Conservation (phyloP, 2,888 invertebrate species). For the Coleophora deauratella region DNA sequence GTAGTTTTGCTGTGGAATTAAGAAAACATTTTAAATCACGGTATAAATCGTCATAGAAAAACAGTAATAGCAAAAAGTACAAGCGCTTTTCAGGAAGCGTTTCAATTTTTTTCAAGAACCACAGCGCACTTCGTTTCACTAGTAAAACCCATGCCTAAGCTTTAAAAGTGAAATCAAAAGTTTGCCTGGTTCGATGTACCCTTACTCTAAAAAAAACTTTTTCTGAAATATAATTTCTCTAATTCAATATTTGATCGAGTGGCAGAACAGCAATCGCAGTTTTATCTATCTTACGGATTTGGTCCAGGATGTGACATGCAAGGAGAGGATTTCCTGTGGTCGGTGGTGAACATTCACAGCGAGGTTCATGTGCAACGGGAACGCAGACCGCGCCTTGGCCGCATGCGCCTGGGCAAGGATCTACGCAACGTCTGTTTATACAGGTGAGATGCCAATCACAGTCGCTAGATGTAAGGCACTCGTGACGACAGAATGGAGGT, state of each 20-base stretch:
- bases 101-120: neutral
- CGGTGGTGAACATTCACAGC: conserved; percentile 78
- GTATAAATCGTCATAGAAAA: conserved; percentile 8
- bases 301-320: conserved; percentile 75
- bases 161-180: conserved; percentile 62
- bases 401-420: conserved; percentile 85
- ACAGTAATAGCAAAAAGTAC: conserved; percentile 4
- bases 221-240: neutral
- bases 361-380: conserved; percentile 81
- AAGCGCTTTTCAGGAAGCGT: conserved; percentile 32
- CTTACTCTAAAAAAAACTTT: conserved; percentile 9
- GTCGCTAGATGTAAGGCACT: conserved; percentile 81
- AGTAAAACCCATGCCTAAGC: conserved; percentile 73
- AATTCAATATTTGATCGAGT: no score
- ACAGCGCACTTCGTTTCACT: conserved; percentile 50
- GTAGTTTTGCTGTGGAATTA: conserved; percentile 15
- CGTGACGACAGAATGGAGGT: conserved; percentile 83
- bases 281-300: conserved; percentile 62
- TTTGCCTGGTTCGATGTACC: conserved; percentile 28
- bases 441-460: conserved; percentile 81
- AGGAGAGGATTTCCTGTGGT: conserved; percentile 84
- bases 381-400: conserved; percentile 81
- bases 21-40: no score
- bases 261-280: conserved; percentile 20
- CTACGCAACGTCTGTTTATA: conserved; percentile 79